Percentiles rank a stretch among this genome's conserved stretches.
phyloP scores from a whole-genome alignment of 2,888 invertebrate species.

The Atrina japonica region DNA sequence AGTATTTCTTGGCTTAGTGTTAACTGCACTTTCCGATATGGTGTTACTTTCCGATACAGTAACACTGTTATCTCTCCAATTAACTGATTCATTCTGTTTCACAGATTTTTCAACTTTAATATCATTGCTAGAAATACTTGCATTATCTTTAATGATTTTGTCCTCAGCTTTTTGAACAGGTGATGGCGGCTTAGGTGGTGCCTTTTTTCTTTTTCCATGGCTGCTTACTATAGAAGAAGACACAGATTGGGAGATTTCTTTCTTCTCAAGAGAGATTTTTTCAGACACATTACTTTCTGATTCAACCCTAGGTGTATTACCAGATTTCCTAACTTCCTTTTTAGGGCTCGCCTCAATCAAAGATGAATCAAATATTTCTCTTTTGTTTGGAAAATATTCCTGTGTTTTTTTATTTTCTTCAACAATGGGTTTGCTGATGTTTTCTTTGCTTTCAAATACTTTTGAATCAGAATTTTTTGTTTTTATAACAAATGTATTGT shows the following conservation, averaged over 20 bases:
- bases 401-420: conserved; percentile 17
- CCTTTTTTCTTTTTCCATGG: conserved; percentile 4
- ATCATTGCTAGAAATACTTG: background rate
- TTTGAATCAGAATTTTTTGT: background rate
- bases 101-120: no score
- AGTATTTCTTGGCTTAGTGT: background rate
- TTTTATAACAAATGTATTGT: background rate
- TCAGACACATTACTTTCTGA: conserved; percentile 9
- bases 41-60: background rate
- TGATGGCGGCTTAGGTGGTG: conserved; percentile 10
- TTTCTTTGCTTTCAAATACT: background rate
- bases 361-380: conserved; percentile 59
- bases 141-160: background rate
- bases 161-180: background rate
- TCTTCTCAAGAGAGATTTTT: background rate
- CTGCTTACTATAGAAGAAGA: background rate
- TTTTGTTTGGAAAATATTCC: conserved; percentile 44
- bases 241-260: conserved; percentile 14
- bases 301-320: background rate
- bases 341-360: conserved; percentile 38
- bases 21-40: background rate
- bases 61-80: no score
- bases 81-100: no score
- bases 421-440: background rate
- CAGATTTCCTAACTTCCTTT: conserved; percentile 24